These are phyloP conservation scores for Smutsia gigantea DNA, from an alignment of 2,797 vertebrate genomes.

Conservation along the genomic window DNA sequence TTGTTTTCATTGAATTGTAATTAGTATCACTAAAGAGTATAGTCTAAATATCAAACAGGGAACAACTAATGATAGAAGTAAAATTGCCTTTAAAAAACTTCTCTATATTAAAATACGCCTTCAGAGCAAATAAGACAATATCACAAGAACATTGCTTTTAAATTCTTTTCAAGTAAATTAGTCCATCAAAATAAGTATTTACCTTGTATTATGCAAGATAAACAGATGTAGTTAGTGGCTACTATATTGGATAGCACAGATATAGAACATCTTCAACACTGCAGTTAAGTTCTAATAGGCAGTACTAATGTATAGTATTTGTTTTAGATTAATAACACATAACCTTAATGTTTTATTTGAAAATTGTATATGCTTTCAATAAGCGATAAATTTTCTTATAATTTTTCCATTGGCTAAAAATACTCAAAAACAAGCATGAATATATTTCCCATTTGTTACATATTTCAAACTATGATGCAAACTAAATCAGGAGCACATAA, in stretches of 20 bases:
- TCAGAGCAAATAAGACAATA: too few species aligned
- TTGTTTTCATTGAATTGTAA: conserved; percentile 34
- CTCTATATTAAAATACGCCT: neutral
- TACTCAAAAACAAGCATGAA: neutral
- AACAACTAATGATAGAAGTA: neutral
- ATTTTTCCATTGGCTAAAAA: neutral
- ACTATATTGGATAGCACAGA: neutral
- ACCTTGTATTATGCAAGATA: neutral
- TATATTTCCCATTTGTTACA: neutral
- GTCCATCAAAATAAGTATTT: neutral
- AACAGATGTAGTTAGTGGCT: neutral
- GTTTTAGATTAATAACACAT: neutral
- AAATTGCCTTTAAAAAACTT: neutral
- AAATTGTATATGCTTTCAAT: neutral
- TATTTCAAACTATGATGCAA: neutral
- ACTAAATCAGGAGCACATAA: conserved; percentile 20
- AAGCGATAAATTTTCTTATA: neutral
- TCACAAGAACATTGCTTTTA: neutral
- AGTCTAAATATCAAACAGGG: neutral
- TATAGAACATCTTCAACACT: neutral
- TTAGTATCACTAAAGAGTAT: neutral
- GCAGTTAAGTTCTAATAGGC: neutral
- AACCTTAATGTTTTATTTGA: neutral
- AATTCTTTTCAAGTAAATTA: conserved; percentile 22
- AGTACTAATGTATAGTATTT: neutral